Evolutionary conservation across 1,140 invertebrate genomes (phyloP).

Genomic region (Pseudomyrmex gracilis): DNA sequence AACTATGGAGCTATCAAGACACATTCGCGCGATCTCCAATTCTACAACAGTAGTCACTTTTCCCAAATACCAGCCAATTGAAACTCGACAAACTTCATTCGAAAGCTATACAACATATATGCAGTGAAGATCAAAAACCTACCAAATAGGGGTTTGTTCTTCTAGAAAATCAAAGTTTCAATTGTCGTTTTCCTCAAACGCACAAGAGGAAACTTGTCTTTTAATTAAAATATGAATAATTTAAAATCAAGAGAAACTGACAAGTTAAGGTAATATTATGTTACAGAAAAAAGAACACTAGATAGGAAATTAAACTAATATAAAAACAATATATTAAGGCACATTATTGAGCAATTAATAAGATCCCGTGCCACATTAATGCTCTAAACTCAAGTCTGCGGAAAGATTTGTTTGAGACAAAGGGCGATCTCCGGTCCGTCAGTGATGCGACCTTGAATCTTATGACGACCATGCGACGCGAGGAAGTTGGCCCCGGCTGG

Average conservation of each 20-base stretch:
- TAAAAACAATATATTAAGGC: conserved; percentile 1
- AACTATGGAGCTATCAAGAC: neutral
- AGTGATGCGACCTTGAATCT: conserved; percentile 77
- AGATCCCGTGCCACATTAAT: too few relatives aligned
- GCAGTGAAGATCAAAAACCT: conserved; percentile 8
- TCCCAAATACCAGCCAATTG: conserved; percentile 11
- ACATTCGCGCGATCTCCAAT: conserved; percentile 2
- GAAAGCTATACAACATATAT: neutral
- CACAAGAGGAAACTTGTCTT: too few relatives aligned
- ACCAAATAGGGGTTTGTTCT: neutral
- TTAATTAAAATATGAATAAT: too few relatives aligned
- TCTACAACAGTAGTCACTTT: neutral
- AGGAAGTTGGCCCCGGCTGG: conserved; percentile 72
- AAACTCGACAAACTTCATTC: conserved; percentile 19
- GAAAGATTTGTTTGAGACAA: conserved; percentile 46
- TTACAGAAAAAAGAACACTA: neutral
- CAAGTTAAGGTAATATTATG: neutral
- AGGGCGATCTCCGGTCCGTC: conserved; percentile 64
- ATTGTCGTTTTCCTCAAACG: too few relatives aligned
- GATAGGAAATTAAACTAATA: neutral
- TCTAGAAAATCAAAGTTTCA: neutral
- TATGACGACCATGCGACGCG: conserved; percentile 79
- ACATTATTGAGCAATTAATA: too few relatives aligned
- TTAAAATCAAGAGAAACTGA: neutral
- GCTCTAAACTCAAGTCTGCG: conserved; percentile 23